Evolutionary conservation across 2,113 vertebrate genomes (phyloP).

Genomic region (Strix uralensis): DNA sequence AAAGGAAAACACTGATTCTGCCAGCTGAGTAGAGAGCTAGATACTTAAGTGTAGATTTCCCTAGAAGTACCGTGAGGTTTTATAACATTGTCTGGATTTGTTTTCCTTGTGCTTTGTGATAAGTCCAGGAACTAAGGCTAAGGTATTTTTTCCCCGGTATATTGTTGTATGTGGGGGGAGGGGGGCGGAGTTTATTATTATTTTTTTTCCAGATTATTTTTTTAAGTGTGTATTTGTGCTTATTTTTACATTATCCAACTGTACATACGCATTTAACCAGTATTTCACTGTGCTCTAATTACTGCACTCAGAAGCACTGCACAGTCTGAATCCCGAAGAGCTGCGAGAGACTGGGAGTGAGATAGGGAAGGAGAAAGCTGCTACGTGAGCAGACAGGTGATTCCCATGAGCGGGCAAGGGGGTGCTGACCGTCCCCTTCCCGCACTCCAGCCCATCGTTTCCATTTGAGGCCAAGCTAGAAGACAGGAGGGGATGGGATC

Average conservation of each 20-base stretch:
- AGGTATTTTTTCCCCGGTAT: conserved; percentile 21
- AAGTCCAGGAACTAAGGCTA: conserved; percentile 61
- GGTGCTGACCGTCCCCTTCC: not conserved
- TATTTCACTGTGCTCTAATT: conserved; percentile 88
- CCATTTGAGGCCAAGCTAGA: not conserved
- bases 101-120: conserved; percentile 67
- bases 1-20: conserved; percentile 59
- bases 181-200: not conserved
- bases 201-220: conserved; percentile 52
- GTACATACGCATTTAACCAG: conserved; percentile 78
- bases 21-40: conserved; percentile 65
- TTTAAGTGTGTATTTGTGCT: conserved; percentile 63
- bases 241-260: conserved; percentile 73
- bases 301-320: conserved; percentile 84
- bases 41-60: conserved; percentile 58
- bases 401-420: conserved; percentile 20
- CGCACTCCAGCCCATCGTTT: rapidly evolving
- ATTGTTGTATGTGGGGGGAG: not conserved
- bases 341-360: conserved; percentile 10
- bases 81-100: conserved; percentile 61
- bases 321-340: conserved; percentile 71
- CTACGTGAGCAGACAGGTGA: conserved; percentile 80
- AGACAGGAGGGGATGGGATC: not conserved
- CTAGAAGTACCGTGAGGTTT: conserved; percentile 62
- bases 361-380: conserved; percentile 69